Evolutionary conservation across 2,888 invertebrate genomes (phyloP).

Genomic region (Geophilus truncorum): DNA sequence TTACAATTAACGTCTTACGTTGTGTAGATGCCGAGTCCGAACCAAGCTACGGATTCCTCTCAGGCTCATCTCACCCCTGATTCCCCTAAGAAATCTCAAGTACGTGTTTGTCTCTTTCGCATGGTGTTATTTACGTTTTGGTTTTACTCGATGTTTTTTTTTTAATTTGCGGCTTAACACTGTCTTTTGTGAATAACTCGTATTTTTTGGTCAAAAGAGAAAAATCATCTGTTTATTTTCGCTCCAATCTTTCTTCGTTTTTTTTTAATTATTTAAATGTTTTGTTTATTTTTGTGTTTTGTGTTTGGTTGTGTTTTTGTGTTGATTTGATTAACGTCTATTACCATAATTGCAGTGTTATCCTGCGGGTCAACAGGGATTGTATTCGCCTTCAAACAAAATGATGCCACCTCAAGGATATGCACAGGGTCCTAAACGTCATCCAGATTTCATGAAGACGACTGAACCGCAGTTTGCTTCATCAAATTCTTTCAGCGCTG

Average conservation of each 20-base stretch:
- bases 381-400: constrained; percentile 35
- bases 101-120: constrained; percentile 12
- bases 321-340: not conserved
- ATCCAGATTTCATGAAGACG: constrained; percentile 42
- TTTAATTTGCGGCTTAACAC: constrained; percentile 10
- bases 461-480: constrained; percentile 35
- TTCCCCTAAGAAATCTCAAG: constrained; percentile 34
- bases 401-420: constrained; percentile 45
- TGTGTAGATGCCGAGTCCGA: constrained; percentile 29
- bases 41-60: constrained; percentile 15
- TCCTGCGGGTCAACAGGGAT: constrained; percentile 31
- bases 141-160: not conserved
- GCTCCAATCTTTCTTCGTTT: too few species aligned
- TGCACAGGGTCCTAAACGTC: constrained; percentile 40
- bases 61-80: constrained; percentile 32
- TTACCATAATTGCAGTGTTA: constrained; percentile 28
- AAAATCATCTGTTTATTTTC: too few species aligned
- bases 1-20: not conserved
- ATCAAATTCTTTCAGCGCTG: not conserved
- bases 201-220: too few species aligned
- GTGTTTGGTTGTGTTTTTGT: not conserved
- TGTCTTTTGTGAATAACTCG: not conserved
- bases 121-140: not conserved
- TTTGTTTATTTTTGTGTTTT: not conserved
- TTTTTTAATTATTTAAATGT: too few species aligned